Evolutionary conservation across 2,888 invertebrate species (phyloP), one percentile per base, ranked within the genome.

Genomic region (Orchesella flavescens): DNA sequence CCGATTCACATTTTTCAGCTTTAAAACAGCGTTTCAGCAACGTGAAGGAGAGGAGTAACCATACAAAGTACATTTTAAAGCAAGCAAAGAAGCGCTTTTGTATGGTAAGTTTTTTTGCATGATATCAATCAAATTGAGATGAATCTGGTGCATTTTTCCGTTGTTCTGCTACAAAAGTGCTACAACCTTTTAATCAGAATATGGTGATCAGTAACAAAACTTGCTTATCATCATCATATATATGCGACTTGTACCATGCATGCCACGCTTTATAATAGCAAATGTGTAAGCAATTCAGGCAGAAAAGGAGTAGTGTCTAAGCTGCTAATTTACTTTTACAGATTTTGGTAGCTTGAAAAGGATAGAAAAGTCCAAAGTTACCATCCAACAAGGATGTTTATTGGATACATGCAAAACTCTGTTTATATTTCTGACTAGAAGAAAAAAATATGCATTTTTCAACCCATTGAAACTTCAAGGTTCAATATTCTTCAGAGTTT

Each of bases 161-260:
- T 74, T 57, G 43, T 74, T 65, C 21, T 19, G 57, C 59, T 72
- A n/a, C 10, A 61, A 73, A 61, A 73, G 72, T 72, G 72, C 72
- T 72, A 61, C 73, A 61, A 73, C 73, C 63, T 57, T 57, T 73
- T 61, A 66, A 73, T 44, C 72, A 74, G 24, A 57, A 49, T 34
- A 23, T 44, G 21, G 34, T 17, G 57, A 57, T 57, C 57, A 57
- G 57, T 12, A 65, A 17, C 65, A 75, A 65, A 74, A 74, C 17
- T 57, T 61, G 57, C 71, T 71, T 71, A 71, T 34, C 49, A 71
- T 71, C 55, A 71, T 71, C 12, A 17, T 24, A 46, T 44, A 9
- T 24, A 34, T 21, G 71, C 9, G 34, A 34, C 34, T 2, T 34
- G 34, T 34, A 34, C 34, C 34, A 12, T 71, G 23, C 17, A 74